Conservation (phyloP, 2,113 vertebrate genomes). For the Scomber japonicus region DNA sequence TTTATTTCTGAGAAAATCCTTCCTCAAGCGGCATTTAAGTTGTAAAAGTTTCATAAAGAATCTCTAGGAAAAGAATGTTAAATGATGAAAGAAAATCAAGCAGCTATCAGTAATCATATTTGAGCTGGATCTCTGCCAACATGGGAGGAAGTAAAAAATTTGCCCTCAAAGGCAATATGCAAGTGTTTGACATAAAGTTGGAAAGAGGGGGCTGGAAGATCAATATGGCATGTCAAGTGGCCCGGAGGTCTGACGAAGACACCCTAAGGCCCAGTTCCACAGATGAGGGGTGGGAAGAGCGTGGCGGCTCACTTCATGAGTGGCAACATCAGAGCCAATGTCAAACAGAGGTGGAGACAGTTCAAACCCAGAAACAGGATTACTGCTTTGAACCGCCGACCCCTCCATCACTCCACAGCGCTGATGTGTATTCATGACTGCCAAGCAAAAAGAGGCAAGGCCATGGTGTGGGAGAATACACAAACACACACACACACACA, state of each 20-base stretch:
- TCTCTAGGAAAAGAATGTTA: background rate
- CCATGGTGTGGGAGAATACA: conserved; percentile 42
- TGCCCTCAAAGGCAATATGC: conserved; percentile 21
- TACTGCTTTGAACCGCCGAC: conserved; percentile 58
- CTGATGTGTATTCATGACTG: conserved; percentile 79
- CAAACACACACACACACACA: conserved; percentile 22
- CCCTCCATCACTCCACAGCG: conserved; percentile 11
- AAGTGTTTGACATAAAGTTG: conserved; percentile 44
- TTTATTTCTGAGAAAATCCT: background rate
- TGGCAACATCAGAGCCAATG: conserved; percentile 64
- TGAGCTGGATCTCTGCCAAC: conserved; percentile 38
- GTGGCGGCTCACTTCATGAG: conserved; percentile 8
- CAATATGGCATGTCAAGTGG: conserved; percentile 54
- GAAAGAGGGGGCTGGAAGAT: conserved; percentile 45
- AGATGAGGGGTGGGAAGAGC: background rate
- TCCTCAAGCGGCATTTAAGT: conserved; percentile 6
- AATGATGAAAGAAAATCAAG: conserved; percentile 8
- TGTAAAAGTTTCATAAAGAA: conserved; percentile 18
- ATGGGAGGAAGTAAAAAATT: conserved; percentile 7
- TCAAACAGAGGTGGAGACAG: conserved; percentile 69
- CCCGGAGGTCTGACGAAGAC: conserved; percentile 40
- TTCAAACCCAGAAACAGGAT: conserved; percentile 70
- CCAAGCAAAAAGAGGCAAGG: conserved; percentile 43
- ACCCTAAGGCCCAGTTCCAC: conserved; percentile 23
- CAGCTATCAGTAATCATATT: conserved; percentile 7